Base-by-base conservation (phyloP, 2,797 vertebrate species). In the Clarias laeviceps region DNA sequence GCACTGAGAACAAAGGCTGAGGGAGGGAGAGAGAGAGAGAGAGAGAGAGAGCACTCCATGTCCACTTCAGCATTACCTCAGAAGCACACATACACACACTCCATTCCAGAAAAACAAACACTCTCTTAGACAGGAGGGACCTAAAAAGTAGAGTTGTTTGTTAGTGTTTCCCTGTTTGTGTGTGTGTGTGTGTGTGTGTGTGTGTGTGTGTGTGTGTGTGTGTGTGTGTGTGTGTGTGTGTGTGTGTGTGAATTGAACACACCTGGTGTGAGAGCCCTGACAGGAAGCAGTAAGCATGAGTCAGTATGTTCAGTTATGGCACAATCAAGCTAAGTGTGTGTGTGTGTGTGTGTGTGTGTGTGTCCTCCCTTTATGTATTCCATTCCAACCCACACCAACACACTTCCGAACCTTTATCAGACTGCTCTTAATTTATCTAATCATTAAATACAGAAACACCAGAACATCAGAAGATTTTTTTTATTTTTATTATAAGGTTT, bases 1-100 rank as follows among this genome's bases (percentile, higher is more conserved):
- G 95, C 95, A 93, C 92, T 93, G 92, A 92, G 93, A 95, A 95
- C 95, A 95, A 95, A 95, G 92, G 18, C 15, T 34, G 22, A 3
- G 8, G 45, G 32, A 24, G 45, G 70, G 66, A 40, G 37, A 62
- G 82, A 40, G 37, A 69, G 54, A 70, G 40, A 69, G 80, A 56
- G 54, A 82, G n/a, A 70, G 80, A 59, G 62, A 68, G 80, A 54
- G 54, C 92, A 80, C 22, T 78, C 76, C 57, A 40, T 17, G 20
- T 80, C 37, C n/a, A 50, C 61, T 80, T 80, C 59, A 80, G 93
- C 93, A 92, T 93, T 94, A 94, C 94, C 84, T 22, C 56, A 85
- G 82, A 68, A 56, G 86, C 22, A 65, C 74, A 78, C 76, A 79
- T 24, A 80, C 15, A 84, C 69, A 85, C 32, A 62, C 84, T 79